Percentiles rank a stretch among this genome's conserved stretches.
Conservation (phyloP, 2,888 invertebrate species). For the Lasioglossum morio region DNA sequence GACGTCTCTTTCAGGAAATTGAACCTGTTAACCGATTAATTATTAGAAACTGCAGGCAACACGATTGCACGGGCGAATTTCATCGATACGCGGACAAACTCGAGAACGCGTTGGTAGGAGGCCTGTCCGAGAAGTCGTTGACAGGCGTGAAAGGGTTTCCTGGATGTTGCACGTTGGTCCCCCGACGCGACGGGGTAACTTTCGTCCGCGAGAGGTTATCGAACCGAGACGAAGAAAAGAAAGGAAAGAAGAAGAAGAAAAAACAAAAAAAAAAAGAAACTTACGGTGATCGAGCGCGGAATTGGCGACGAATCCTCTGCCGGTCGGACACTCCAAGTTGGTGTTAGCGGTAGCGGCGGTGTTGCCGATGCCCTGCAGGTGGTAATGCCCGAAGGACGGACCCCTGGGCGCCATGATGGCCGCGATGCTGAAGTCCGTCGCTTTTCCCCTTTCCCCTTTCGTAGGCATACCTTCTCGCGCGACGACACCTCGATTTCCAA, state of each 20-base stretch:
- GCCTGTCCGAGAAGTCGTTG: not conserved
- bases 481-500: slow-evolving; percentile 67
- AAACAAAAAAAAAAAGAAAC: slow-evolving; percentile 56
- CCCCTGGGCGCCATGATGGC: slow-evolving; percentile 88
- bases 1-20: slow-evolving; percentile 2
- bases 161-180: not conserved
- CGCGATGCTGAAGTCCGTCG: slow-evolving; percentile 91
- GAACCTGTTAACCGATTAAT: not conserved
- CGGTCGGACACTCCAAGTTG: slow-evolving; percentile 76
- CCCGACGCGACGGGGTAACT: not conserved
- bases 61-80: not conserved
- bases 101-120: not conserved
- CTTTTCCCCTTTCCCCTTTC: slow-evolving; percentile 84
- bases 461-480: slow-evolving; percentile 85
- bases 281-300: slow-evolving; percentile 80
- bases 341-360: slow-evolving; percentile 76
- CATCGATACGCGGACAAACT: not conserved
- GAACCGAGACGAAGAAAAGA: not conserved
- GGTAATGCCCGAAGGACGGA: slow-evolving; percentile 84
- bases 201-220: not conserved
- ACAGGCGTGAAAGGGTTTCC: not conserved
- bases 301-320: slow-evolving; percentile 79
- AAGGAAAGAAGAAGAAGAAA: too few species aligned
- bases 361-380: slow-evolving; percentile 83
- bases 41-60: not conserved